Evolutionary conservation across 2,113 vertebrate species (phyloP), one percentile per base, ranked within the genome.

Genomic region (Diglossa brunneiventris): DNA sequence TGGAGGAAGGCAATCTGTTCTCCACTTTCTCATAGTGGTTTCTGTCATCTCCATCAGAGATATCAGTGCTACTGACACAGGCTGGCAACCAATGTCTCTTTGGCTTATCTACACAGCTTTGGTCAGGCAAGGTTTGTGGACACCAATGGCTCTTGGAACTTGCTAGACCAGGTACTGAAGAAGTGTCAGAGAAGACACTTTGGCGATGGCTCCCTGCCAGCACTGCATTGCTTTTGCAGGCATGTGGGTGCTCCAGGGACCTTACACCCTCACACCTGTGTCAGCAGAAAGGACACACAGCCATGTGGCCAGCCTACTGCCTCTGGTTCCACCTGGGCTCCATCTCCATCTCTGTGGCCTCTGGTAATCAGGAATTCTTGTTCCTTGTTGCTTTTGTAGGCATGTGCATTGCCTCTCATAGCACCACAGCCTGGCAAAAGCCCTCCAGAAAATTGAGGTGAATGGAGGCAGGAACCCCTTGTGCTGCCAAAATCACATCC

Each of bases 181-280:
- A 72, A 63, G 6, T 44, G n/a, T 63, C 44, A 59, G 33, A 44
- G 22, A 80, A 55, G n/a, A 42, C 23, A 30, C 33, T 75, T 72
- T 58, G 39, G 46, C 63, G 55, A 41, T 5, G 47, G 6, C 5
- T 46, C 9, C 18, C 20, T 39, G 21, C 15, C 28, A 69, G 41
- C 33, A 19, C 24, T 53, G 21, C 64, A 30, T 11, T 73, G 41
- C 28, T 83, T 27, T 81, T 49, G 17, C 24, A 81, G 50, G 16
- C 7, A 33, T 2, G 24, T 2, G 24, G 17, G 21, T 59, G 23
- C 23, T 72, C 7, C 3, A 3, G 10, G 26, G n/a, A 41, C 22
- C 13, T 37, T 53, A 84, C 17, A 53, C 13, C 11, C 58, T 26
- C 50, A n/a, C 42, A 49, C 19, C 50, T n/a, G 23, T 0, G 0